Evolutionary conservation across 2,888 invertebrate genomes (phyloP).

Genomic region (Siphlonurus alternatus): DNA sequence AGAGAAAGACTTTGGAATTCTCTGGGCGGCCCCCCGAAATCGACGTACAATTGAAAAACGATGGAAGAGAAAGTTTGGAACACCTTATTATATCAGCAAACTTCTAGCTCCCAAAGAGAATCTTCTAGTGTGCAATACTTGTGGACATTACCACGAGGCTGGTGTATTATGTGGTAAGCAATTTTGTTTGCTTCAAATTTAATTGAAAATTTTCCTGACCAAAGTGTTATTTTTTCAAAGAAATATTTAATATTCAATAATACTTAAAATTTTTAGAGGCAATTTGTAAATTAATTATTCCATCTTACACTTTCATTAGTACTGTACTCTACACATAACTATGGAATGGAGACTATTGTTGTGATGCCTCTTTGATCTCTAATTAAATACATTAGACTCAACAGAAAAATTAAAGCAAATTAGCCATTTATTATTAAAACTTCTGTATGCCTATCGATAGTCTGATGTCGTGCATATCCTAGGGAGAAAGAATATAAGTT

Average conservation of each 20-base stretch:
- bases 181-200: conserved; percentile 2
- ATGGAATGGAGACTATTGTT: too few relatives aligned
- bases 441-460: too few relatives aligned
- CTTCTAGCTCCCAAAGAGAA: conserved; percentile 51
- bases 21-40: conserved; percentile 68
- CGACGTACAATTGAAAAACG: conserved; percentile 62
- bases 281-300: too few relatives aligned
- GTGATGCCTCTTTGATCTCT: too few relatives aligned
- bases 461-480: too few relatives aligned
- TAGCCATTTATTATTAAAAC: too few relatives aligned
- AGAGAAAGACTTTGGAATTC: conserved; percentile 32
- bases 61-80: conserved; percentile 52
- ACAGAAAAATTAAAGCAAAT: too few relatives aligned
- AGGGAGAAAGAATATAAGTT: too few relatives aligned
- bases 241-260: neutral
- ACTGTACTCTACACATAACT: too few relatives aligned
- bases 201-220: neutral
- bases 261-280: neutral
- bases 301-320: too few relatives aligned
- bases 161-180: conserved; percentile 65
- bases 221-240: neutral
- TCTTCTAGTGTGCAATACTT: conserved; percentile 56
- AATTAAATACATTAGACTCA: too few relatives aligned
- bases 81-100: conserved; percentile 48
- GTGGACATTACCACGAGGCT: conserved; percentile 70